Evolutionary conservation across 2,888 invertebrate species (phyloP), one percentile per base, ranked within the genome.

Genomic region (Cerceris ruficornis): DNA sequence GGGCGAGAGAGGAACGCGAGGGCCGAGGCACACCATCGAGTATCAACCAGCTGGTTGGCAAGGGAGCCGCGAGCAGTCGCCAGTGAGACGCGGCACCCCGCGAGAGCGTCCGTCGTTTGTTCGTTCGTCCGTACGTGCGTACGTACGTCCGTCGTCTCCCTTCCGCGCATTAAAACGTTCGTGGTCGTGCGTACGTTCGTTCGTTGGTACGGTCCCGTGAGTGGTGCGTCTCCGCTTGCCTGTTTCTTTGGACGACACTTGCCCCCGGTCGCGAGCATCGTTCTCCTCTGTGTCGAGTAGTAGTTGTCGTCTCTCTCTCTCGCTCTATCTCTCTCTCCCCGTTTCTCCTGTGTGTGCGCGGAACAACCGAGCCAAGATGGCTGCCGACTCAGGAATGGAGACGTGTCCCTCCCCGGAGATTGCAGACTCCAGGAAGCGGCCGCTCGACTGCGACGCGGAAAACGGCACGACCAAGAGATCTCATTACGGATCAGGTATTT

Each of bases 381-480:
- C 97, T 95, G 97, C 97, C 94, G 97, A 97, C 94, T 96, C 96
- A 95, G 96, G 96, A 95, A 97, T 97, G 97, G 97, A 97, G 95
- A 96, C 97, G 95, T 97, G 97, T 95, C 96, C 97, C 93, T 97
- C 97, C 95, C 97, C 97, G 94, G 97, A 97, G 95, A 96, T 96
- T 93, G 95, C 95, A 89, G 97, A 97, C 94, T 97, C 97, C 93
- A 95, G 97, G 94, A 97, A 97, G 94, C 95, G 97, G 93, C 97
- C 97, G 90, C 95, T 97, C 92, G 97, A 97, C 94, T 95, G 95
- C 88, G 97, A 97, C 94, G 95, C 95, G 90, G 97, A 97, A 94
- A 97, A 96, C 94, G 97, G 96, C 92, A 96, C 96, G 93, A 96
- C 96, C 90, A 97, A 97, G 94, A 95, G 97, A 93, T 97, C 97